Evolutionary conservation across 2,797 vertebrate genomes (phyloP).

Genomic region (Parauchenoglanis punctatus): DNA sequence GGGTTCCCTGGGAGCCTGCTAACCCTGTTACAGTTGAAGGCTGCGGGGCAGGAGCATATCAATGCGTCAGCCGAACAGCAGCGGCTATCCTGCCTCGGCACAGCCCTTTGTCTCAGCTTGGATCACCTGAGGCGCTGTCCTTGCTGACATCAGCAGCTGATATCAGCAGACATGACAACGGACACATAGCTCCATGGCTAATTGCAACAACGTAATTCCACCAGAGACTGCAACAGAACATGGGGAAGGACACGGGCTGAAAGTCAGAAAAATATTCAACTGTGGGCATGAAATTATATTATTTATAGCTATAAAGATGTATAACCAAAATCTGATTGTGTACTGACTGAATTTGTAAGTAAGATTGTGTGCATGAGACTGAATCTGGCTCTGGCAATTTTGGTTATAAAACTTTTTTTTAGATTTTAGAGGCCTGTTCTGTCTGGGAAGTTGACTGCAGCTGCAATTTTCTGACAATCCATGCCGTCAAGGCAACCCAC

Average conservation of each 20-base stretch:
- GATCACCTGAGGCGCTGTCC: conserved; percentile 63
- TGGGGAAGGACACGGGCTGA: conserved; percentile 45
- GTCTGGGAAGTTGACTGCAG: neutral
- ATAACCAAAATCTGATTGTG: conserved; percentile 7
- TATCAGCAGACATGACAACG: conserved; percentile 62
- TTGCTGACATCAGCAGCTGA: conserved; percentile 64
- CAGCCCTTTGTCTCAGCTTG: conserved; percentile 46
- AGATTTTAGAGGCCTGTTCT: neutral
- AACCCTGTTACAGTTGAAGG: conserved; percentile 66
- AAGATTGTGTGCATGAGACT: neutral
- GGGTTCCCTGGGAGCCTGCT: conserved; percentile 57
- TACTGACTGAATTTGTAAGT: neutral
- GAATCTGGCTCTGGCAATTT: neutral
- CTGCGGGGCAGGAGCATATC: conserved; percentile 60
- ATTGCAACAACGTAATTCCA: conserved; percentile 50
- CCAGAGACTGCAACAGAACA: conserved; percentile 39
- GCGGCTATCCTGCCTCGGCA: conserved; percentile 56
- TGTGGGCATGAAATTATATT: neutral
- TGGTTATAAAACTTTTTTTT: neutral
- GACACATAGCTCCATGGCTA: conserved; percentile 56
- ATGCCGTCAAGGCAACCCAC: neutral
- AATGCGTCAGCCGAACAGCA: conserved; percentile 61
- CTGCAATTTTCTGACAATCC: neutral
- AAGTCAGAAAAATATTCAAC: conserved; percentile 17
- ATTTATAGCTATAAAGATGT: neutral